Percentiles rank a stretch among this genome's conserved stretches.
phyloP scores from a whole-genome alignment of 2,797 vertebrate species.

The Onychomys leucogaster region DNA sequence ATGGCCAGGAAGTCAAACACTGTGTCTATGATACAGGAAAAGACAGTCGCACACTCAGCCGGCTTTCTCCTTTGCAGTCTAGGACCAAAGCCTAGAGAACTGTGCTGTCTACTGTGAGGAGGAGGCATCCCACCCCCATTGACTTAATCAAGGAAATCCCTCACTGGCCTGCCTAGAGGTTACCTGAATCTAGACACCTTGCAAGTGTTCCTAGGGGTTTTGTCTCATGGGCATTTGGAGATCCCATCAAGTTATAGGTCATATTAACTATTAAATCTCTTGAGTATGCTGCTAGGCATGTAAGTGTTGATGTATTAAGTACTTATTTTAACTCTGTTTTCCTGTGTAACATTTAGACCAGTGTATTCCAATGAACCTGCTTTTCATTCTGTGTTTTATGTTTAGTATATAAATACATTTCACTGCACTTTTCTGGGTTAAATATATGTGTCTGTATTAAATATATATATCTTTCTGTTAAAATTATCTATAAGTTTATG shows the following conservation, averaged over 20 bases:
- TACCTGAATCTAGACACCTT: neutral
- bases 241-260: neutral
- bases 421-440: conserved; percentile 18
- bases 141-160: neutral
- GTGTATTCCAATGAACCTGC: neutral
- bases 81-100: neutral
- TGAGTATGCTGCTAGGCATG: neutral
- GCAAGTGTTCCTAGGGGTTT: neutral
- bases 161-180: neutral
- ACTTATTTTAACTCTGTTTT: neutral
- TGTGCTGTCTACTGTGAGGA: neutral
- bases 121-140: neutral
- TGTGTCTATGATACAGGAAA: neutral
- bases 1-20: neutral
- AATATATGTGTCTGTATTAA: neutral
- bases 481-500: conserved; percentile 33
- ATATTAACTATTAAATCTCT: neutral
- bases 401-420: conserved; percentile 45
- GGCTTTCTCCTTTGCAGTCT: neutral
- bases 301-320: neutral
- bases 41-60: too few species aligned
- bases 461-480: conserved; percentile 14
- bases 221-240: neutral
- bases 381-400: conserved; percentile 29
- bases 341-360: neutral